These are phyloP conservation scores for Drosophila kohkoa DNA, from an alignment of 1,140 invertebrate genomes.

Conservation along the genomic window DNA sequence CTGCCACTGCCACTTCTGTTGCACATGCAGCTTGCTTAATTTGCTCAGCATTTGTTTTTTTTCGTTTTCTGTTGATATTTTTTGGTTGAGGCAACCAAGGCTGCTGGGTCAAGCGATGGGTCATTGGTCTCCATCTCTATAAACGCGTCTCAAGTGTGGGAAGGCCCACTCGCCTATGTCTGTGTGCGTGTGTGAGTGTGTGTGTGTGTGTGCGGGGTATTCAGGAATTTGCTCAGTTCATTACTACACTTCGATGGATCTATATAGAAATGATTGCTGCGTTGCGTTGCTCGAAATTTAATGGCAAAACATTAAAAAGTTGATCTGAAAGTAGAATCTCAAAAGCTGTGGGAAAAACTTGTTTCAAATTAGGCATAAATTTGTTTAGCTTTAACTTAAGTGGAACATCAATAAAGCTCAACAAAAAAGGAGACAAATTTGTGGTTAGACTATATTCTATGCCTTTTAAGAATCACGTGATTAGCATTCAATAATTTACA, in stretches of 20 bases:
- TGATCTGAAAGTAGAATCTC: slow-evolving; percentile 50
- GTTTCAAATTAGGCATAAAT: slow-evolving; percentile 41
- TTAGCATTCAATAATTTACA: not conserved
- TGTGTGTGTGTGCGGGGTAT: slow-evolving; percentile 22
- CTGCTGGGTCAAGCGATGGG: slow-evolving; percentile 43
- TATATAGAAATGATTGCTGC: slow-evolving; percentile 9
- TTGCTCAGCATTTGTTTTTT: slow-evolving; percentile 40
- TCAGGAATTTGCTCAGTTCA: slow-evolving; percentile 34
- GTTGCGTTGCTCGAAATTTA: slow-evolving; percentile 1
- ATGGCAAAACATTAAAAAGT: slow-evolving; percentile 39
- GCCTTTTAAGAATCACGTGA: not conserved
- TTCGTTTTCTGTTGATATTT: not conserved
- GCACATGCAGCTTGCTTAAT: slow-evolving; percentile 51
- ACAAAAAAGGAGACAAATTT: not conserved
- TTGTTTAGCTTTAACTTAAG: slow-evolving; percentile 29
- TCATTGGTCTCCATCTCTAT: slow-evolving; percentile 49
- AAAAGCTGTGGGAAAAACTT: slow-evolving; percentile 27
- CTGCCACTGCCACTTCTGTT: slow-evolving; percentile 18
- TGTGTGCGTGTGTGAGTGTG: slow-evolving; percentile 5
- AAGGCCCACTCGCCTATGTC: slow-evolving; percentile 25
- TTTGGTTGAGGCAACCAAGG: slow-evolving; percentile 27
- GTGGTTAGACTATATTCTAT: slow-evolving; percentile 11
- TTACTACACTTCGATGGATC: slow-evolving; percentile 14
- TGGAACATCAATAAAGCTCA: slow-evolving; percentile 29
- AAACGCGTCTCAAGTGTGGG: slow-evolving; percentile 50